A percentile compares a stretch with the other conserved stretches of the same genome.
These are phyloP conservation scores for Danaus melanippus DNA, from an alignment of 1,140 invertebrate genomes.

Conservation along the genomic window DNA sequence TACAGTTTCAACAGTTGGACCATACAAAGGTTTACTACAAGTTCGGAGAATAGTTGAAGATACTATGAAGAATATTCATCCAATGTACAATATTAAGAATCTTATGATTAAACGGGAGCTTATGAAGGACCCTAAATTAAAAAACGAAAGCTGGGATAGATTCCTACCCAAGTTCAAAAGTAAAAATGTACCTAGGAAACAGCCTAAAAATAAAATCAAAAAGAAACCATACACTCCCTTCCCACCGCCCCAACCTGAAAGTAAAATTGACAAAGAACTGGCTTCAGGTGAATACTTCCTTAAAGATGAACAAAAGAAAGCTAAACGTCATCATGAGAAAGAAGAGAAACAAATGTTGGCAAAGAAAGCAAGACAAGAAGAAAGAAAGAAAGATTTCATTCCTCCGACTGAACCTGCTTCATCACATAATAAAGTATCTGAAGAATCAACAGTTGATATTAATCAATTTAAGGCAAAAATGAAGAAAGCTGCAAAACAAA, in stretches of 20 bases:
- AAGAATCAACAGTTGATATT: constrained; percentile 73
- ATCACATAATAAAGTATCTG: constrained; percentile 28
- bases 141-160: constrained; percentile 96
- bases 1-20: constrained; percentile 97
- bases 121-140: constrained; percentile 91
- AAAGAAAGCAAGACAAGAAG: constrained; percentile 81
- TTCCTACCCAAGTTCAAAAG: constrained; percentile 97
- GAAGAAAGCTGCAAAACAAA: constrained; percentile 72
- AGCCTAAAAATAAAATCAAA: constrained; percentile 85
- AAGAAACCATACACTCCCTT: constrained; percentile 98
- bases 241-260: constrained; percentile 93
- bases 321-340: constrained; percentile 81
- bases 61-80: constrained; percentile 99
- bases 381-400: constrained; percentile 85
- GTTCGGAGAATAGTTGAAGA: constrained; percentile 95
- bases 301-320: constrained; percentile 85
- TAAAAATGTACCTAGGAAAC: constrained; percentile 93
- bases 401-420: constrained; percentile 81
- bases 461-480: constrained; percentile 81
- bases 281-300: constrained; percentile 98
- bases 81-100: constrained; percentile 99
- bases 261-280: constrained; percentile 94
- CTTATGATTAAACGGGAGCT: constrained; percentile 98
- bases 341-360: constrained; percentile 81
- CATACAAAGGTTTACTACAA: constrained; percentile 94